Conservation (phyloP, 2,888 invertebrate species). For the Schizaphis graminum region DNA sequence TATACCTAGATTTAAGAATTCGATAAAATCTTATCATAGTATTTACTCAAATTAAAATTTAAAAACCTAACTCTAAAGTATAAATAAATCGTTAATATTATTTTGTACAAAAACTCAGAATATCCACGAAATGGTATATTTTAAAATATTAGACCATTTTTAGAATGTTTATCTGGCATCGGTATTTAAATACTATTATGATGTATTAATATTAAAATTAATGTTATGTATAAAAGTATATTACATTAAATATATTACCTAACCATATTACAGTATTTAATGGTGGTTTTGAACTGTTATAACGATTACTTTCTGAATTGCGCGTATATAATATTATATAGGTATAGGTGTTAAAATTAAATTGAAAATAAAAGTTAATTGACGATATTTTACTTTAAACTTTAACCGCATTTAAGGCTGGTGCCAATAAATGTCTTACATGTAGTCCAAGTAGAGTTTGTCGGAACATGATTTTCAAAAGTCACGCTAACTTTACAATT, state of each 20-base stretch:
- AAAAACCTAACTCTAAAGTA: neutral
- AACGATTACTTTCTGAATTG: constrained; percentile 9
- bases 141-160: neutral
- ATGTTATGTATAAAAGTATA: neutral
- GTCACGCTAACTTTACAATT: constrained; percentile 24
- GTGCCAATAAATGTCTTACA: constrained; percentile 30
- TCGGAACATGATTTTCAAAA: constrained; percentile 14
- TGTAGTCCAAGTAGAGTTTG: neutral
- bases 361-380: neutral
- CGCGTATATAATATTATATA: neutral
- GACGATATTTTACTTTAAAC: neutral
- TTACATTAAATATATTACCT: neutral
- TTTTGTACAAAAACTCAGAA: neutral
- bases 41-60: neutral
- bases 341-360: neutral
- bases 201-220: neutral
- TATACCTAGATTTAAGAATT: neutral
- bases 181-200: neutral
- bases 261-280: neutral
- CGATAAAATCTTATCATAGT: neutral
- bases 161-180: no score
- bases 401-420: neutral
- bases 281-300: neutral
- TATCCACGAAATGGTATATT: neutral
- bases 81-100: neutral